phyloP scores from a whole-genome alignment of 2,888 invertebrate species.

The Serripes groenlandicus region DNA sequence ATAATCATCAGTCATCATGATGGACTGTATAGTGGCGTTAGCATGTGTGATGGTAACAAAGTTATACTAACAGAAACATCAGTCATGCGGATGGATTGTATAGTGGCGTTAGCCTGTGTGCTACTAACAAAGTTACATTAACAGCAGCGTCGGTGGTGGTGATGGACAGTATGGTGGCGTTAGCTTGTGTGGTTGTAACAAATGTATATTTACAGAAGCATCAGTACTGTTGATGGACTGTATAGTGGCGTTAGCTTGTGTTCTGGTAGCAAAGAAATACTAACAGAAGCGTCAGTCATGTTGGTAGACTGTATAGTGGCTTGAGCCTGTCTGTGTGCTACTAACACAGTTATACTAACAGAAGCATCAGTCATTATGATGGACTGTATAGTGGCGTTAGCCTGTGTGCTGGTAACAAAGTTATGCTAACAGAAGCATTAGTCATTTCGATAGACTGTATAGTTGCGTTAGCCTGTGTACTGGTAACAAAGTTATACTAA shows the following conservation, averaged over 20 bases:
- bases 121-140: constrained; percentile 86
- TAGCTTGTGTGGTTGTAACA: constrained; percentile 89
- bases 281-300: too few relatives aligned
- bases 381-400: too few relatives aligned
- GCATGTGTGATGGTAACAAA: too few relatives aligned
- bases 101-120: constrained; percentile 88
- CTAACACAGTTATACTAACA: too few relatives aligned
- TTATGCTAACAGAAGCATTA: constrained; percentile 88
- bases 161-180: constrained; percentile 89
- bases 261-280: constrained; percentile 91
- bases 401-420: too few relatives aligned
- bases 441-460: constrained; percentile 89
- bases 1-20: too few relatives aligned
- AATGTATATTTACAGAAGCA: constrained; percentile 90
- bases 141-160: constrained; percentile 90
- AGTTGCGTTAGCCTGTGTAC: constrained; percentile 89
- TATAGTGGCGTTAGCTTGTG: constrained; percentile 89
- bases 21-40: too few relatives aligned
- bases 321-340: too few relatives aligned
- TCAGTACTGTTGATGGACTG: constrained; percentile 89
- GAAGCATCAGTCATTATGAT: too few relatives aligned
- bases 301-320: too few relatives aligned
- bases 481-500: constrained; percentile 91
- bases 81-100: constrained; percentile 89
- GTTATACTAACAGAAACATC: constrained; percentile 89